Evolutionary conservation across 2,113 vertebrate species (phyloP).

Genomic region (Podocnemis expansa): DNA sequence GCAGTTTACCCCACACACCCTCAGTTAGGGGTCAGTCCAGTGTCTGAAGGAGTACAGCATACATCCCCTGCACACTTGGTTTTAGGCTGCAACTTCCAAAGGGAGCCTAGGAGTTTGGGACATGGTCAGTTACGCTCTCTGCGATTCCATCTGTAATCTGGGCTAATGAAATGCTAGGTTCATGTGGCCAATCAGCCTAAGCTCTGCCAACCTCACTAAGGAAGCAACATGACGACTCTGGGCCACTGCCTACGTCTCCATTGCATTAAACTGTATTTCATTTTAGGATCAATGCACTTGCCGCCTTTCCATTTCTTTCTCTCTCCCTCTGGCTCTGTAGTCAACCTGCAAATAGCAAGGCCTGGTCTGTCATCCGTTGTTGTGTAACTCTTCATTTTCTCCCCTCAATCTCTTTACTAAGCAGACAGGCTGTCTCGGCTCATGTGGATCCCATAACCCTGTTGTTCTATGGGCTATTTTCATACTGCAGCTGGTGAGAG

Average conservation of each 20-base stretch:
- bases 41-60: neutral
- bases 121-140: neutral
- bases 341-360: neutral
- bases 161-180: neutral
- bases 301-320: neutral
- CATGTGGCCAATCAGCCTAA: neutral
- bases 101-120: neutral
- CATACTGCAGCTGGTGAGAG: neutral
- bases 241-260: neutral
- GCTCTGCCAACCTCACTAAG: neutral
- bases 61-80: neutral
- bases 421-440: neutral
- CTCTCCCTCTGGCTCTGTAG: neutral
- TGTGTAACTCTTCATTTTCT: neutral
- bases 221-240: too few relatives aligned
- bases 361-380: neutral
- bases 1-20: neutral
- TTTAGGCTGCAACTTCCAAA: neutral
- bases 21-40: neutral
- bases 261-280: neutral
- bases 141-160: neutral
- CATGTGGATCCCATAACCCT: neutral
- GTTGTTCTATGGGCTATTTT: neutral
- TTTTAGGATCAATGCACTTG: neutral
- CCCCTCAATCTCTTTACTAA: neutral